Evolutionary conservation across 2,113 vertebrate species (phyloP).

Genomic region (Asarcornis scutulata): DNA sequence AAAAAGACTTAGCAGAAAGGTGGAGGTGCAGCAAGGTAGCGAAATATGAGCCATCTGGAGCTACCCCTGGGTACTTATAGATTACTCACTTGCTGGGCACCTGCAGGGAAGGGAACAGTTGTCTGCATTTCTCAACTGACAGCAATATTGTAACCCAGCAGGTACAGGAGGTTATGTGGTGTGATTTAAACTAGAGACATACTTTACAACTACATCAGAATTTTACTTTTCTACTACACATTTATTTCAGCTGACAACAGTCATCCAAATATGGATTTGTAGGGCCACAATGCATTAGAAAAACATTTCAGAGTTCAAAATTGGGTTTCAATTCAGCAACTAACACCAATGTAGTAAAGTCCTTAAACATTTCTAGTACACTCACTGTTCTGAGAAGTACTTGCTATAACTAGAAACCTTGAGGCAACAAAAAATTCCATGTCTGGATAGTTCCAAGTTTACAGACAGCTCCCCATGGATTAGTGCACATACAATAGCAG

Average conservation of each 20-base stretch:
- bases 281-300: background rate
- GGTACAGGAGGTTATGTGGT: background rate
- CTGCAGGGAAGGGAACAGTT: slow-evolving; percentile 33
- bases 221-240: background rate
- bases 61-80: background rate
- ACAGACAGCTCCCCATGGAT: background rate
- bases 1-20: background rate
- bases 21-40: background rate
- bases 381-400: slow-evolving; percentile 22
- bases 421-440: slow-evolving; percentile 17
- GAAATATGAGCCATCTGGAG: slow-evolving; percentile 16
- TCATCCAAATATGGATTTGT: background rate
- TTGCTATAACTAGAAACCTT: background rate
- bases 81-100: background rate
- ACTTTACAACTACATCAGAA: background rate
- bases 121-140: background rate
- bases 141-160: slow-evolving; percentile 32
- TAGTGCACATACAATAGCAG: background rate
- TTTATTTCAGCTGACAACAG: slow-evolving; percentile 18
- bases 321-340: slow-evolving; percentile 2
- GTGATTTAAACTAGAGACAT: background rate
- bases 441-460: background rate
- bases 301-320: slow-evolving; percentile 31
- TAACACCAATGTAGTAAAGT: background rate
- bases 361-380: slow-evolving; percentile 31